A percentile compares a stretch with the other conserved stretches of the same genome.
Evolutionary conservation across 2,888 invertebrate species (phyloP).

Genomic region (Zele albiditarsus): DNA sequence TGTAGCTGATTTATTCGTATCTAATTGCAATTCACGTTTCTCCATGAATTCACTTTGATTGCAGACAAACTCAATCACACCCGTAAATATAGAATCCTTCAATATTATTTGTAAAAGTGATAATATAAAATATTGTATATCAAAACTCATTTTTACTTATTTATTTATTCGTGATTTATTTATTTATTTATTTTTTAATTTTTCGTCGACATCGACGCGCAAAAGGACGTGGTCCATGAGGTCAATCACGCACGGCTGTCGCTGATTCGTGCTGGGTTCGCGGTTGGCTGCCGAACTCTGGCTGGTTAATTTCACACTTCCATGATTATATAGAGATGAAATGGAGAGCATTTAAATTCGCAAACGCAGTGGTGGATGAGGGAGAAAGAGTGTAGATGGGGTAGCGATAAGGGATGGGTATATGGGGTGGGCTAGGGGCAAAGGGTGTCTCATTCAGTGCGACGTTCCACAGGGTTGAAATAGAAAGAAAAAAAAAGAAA

Average conservation of each 20-base stretch:
- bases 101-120: no score
- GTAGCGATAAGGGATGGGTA: no score
- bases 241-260: conserved; percentile 34
- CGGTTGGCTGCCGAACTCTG: conserved; percentile 66
- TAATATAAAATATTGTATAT: no score
- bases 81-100: no score
- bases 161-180: conserved; percentile 6
- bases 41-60: no score
- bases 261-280: conserved; percentile 56
- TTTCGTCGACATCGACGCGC: neutral
- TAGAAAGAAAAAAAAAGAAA: conserved; percentile 47
- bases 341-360: conserved; percentile 69
- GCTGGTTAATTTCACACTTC: conserved; percentile 71
- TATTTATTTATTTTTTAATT: neutral
- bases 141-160: neutral
- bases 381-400: no score
- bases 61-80: no score
- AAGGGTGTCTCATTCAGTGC: neutral
- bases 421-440: no score
- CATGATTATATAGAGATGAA: conserved; percentile 70
- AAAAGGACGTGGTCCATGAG: neutral
- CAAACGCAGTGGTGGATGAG: conserved; percentile 51
- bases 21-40: no score
- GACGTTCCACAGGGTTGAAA: conserved; percentile 34
- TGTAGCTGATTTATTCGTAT: no score